phyloP scores from a whole-genome alignment of 2,113 vertebrate species.

The Geococcyx californianus region DNA sequence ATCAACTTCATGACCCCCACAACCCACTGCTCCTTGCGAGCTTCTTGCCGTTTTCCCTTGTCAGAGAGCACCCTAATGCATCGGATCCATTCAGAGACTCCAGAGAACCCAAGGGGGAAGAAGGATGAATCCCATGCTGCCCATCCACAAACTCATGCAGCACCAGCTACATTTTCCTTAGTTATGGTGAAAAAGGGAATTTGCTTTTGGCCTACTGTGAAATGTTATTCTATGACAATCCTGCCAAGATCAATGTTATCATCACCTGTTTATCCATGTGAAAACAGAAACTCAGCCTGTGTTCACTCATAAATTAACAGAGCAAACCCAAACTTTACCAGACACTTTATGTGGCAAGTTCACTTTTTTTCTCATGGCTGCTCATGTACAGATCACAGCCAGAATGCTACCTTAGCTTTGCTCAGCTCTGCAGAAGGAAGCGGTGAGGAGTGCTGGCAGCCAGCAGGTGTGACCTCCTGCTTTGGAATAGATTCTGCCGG shows the following conservation, averaged over 20 bases:
- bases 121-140: not conserved
- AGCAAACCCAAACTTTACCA: not conserved
- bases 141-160: not conserved
- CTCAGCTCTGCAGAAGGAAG: not conserved
- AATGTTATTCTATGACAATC: rapidly evolving
- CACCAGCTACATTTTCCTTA: not conserved
- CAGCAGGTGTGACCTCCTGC: not conserved
- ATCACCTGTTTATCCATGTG: not conserved
- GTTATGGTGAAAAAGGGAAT: rapidly evolving
- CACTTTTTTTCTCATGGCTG: not conserved
- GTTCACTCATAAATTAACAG: not conserved
- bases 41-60: not conserved
- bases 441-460: not conserved
- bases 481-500: not conserved
- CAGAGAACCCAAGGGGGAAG: not conserved
- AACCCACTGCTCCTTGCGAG: not conserved
- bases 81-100: not conserved
- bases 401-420: conserved; percentile 53
- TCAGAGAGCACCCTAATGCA: not conserved
- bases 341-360: not conserved
- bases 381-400: rapidly evolving
- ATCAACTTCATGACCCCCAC: not conserved
- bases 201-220: not conserved
- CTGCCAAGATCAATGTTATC: not conserved
- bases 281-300: rapidly evolving